Evolutionary conservation across 2,797 vertebrate genomes (phyloP), one percentile per base, ranked within the genome.

Genomic region (Microhierax caerulescens): DNA sequence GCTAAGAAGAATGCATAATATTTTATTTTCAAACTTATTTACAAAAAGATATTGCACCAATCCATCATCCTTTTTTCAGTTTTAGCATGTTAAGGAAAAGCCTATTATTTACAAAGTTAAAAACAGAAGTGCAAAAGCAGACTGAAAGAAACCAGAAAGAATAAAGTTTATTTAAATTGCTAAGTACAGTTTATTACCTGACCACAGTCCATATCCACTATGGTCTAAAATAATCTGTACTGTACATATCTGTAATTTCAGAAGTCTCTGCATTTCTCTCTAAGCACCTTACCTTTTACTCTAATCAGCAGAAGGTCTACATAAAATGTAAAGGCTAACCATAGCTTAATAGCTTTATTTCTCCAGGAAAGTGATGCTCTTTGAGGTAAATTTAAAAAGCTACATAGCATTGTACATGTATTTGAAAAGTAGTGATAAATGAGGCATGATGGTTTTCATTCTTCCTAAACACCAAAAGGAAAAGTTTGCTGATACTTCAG

Each of bases 131-230:
- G 96, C 84, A 98, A 98, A 97, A 97, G 95, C 91, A 95, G 93
- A 95, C 93, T 70, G 82, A 96, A 94, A 95, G 78, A 95, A 98
- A 98, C 67, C 91, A 96, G 97, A 95, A 91, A 88, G 59, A 90
- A 86, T 57, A 70, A 92, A 61, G 85, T 98, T 98, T 98, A 97
- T 97, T 98, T 97, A 83, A 96, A 93, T 94, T 88, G 80, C 93
- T 96, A 98, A 98, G 91, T 97, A 97, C 94, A 98, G 83, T 96
- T 97, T 82, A 61, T 90, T 94, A 97, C 97, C 97, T 98, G 97
- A 98, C 97, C 91, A 94, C 27, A 96, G 84, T 93, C 96, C 91
- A 97, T 65, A 94, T 77, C 86, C 83, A 90, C 67, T 73, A 67
- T 77, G 78, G 93, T 80, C 92, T 96, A 90, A 94, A 95, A 76